phyloP scores from a whole-genome alignment of 2,113 vertebrate species.

The Panurus biarmicus region DNA sequence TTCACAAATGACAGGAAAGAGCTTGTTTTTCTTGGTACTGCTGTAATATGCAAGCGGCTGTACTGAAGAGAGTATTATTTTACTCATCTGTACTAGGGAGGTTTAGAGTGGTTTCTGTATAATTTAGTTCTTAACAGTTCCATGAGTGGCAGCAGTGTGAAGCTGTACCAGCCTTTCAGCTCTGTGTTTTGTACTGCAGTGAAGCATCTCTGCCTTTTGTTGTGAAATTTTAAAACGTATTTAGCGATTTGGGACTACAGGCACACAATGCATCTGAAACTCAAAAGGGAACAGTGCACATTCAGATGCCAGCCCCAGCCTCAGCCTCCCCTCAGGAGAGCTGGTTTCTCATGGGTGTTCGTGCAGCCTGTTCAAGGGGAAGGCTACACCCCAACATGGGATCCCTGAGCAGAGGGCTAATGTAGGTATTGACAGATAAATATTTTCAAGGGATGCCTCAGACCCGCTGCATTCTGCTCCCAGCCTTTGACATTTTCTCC shows the following conservation, averaged over 20 bases:
- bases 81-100: not conserved
- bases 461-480: not conserved
- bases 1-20: not conserved
- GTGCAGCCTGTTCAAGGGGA: not conserved
- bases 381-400: not conserved
- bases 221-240: not conserved
- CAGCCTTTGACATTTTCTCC: not conserved
- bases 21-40: not conserved
- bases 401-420: not conserved
- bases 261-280: not conserved
- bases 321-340: not conserved
- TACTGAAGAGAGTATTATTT: not conserved
- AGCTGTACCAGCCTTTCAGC: not conserved
- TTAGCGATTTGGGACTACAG: not conserved
- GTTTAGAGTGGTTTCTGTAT: not conserved
- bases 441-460: not conserved
- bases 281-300: rapidly evolving
- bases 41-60: not conserved
- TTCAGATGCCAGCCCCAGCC: not conserved
- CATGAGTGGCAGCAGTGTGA: not conserved
- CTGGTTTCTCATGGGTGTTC: not conserved
- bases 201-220: not conserved
- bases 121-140: not conserved
- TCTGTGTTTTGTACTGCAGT: not conserved
- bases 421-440: not conserved